Evolutionary conservation across 37 sponge, comb jelly and placozoan genomes (phyloP).

Genomic region (Tethya wilhelma): DNA sequence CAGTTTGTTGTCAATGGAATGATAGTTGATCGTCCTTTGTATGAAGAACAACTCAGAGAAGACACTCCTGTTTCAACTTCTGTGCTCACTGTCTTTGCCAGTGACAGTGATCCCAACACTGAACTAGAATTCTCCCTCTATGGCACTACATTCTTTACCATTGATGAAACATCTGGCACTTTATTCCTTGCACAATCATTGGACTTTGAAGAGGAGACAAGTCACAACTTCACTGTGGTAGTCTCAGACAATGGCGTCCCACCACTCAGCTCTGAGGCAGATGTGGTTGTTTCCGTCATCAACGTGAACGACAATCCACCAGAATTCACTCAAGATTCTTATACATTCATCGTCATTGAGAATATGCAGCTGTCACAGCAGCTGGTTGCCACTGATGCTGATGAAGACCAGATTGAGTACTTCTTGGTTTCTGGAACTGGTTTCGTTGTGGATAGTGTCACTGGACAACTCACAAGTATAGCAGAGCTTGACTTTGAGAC

Average conservation of each 20-base stretch:
- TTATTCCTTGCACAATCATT: conserved; percentile 22
- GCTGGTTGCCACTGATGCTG: conserved; percentile 46
- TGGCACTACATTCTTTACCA: conserved; percentile 4
- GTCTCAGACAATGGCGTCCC: conserved; percentile 30
- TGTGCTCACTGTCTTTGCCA: conserved; percentile 37
- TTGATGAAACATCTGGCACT: conserved; percentile 41
- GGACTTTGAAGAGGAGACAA: not conserved
- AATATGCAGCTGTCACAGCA: not conserved
- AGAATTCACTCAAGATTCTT: conserved; percentile 9
- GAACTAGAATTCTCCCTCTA: conserved; percentile 15
- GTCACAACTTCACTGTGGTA: conserved; percentile 20
- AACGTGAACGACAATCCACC: conserved; percentile 53
- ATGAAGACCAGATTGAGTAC: conserved; percentile 9
- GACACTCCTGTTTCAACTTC: not conserved
- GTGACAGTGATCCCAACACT: conserved; percentile 52
- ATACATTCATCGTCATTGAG: conserved; percentile 12
- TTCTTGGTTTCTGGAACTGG: not conserved
- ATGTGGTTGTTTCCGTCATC: not conserved
- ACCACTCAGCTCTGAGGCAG: not conserved
- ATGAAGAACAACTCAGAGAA: conserved; percentile 14
- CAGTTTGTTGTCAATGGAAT: too few species aligned
- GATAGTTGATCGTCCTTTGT: not conserved
- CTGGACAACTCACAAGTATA: conserved; percentile 20
- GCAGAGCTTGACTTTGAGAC: conserved; percentile 7
- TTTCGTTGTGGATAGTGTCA: not conserved